These are phyloP conservation scores for Furcifer pardalis DNA, from an alignment of 2,797 vertebrate genomes.

Conservation along the genomic window DNA sequence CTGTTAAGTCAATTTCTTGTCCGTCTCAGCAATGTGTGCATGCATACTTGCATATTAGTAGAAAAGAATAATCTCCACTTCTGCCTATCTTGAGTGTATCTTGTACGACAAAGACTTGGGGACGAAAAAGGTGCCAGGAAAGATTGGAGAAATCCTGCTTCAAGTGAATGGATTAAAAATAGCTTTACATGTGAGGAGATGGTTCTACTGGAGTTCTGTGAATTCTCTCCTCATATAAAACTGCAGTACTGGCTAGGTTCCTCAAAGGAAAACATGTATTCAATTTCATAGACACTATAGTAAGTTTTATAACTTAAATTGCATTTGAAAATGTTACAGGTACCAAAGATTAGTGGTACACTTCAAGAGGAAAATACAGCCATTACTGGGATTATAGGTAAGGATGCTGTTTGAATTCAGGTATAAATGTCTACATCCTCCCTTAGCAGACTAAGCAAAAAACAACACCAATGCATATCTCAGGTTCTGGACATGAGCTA, in stretches of 20 bases:
- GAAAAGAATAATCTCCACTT: background rate
- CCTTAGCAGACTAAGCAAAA: background rate
- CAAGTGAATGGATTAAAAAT: background rate
- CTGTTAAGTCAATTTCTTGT: conserved; percentile 40
- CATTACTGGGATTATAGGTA: background rate
- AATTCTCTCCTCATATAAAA: background rate
- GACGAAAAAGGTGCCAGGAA: too few species aligned
- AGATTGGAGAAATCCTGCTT: background rate
- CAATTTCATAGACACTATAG: too few species aligned
- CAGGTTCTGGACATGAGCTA: background rate
- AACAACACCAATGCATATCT: background rate
- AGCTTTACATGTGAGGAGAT: background rate
- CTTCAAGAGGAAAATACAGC: background rate
- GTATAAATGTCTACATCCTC: background rate
- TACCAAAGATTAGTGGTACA: background rate
- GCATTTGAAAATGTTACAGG: background rate
- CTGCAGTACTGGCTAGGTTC: background rate
- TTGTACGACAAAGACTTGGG: background rate
- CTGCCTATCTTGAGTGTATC: background rate
- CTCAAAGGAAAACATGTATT: background rate
- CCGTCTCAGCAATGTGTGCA: conserved; percentile 64
- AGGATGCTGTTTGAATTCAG: background rate
- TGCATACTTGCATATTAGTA: conserved; percentile 44
- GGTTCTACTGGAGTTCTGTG: background rate
- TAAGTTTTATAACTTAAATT: too few species aligned